Conservation (phyloP, 2,113 vertebrate species). For the Puffinus mauretanicus region DNA sequence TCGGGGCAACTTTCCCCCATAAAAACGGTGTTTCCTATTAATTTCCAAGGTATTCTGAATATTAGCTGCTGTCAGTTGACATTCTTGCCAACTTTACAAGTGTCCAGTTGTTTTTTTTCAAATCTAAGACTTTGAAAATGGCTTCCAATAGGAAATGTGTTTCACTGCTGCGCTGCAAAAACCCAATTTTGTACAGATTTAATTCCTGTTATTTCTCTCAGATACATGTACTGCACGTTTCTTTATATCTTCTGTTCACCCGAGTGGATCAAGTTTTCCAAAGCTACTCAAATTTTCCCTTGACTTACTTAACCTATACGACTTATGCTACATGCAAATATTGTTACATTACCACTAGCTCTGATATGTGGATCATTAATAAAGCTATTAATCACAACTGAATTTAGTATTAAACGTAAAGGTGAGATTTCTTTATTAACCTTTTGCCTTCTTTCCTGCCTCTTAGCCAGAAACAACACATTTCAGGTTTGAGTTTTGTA, state of each 20-base stretch:
- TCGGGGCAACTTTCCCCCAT: not conserved
- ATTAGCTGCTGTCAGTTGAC: not conserved
- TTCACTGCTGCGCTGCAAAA: not conserved
- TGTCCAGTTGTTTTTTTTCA: not conserved
- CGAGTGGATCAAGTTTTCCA: not conserved
- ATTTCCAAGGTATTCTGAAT: not conserved
- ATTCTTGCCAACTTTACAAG: not conserved
- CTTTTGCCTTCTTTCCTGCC: conserved; percentile 27
- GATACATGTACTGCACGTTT: not conserved
- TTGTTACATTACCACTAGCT: not conserved
- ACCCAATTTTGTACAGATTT: not conserved
- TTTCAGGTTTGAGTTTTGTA: not conserved
- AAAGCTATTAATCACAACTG: conserved; percentile 42
- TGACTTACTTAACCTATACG: not conserved
- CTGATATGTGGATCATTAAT: conserved; percentile 46
- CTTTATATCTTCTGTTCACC: not conserved
- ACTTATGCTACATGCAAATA: not conserved
- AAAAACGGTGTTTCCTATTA: not conserved
- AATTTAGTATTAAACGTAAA: conserved; percentile 43
- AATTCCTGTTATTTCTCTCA: not conserved
- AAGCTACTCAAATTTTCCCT: not conserved
- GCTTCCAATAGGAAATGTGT: not conserved
- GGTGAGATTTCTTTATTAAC: conserved; percentile 57
- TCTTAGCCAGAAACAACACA: conserved; percentile 20
- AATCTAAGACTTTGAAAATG: not conserved